Evolutionary conservation across 2,797 vertebrate genomes (phyloP).

Genomic region (Lepidocolaptes lacrymiger): DNA sequence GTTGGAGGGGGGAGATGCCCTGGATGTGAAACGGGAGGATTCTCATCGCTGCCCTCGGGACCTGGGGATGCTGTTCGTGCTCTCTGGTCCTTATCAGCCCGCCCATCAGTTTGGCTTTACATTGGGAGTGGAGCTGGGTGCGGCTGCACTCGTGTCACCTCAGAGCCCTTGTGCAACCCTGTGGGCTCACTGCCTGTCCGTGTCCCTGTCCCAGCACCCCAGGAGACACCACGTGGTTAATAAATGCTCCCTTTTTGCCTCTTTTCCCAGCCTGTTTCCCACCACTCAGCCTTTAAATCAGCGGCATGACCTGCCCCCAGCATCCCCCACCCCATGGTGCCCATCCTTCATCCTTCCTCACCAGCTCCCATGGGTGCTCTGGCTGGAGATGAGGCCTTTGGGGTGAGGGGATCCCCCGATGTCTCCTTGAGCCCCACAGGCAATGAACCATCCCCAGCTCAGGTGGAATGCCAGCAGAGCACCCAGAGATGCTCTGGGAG

Average conservation of each 20-base stretch:
- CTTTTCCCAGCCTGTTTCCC: background rate
- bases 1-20: too few species aligned
- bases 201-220: background rate
- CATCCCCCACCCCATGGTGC: background rate
- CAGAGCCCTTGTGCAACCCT: background rate
- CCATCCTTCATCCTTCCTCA: background rate
- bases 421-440: background rate
- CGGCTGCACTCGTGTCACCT: fast-evolving
- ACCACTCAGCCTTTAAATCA: background rate
- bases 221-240: fast-evolving
- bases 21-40: fast-evolving
- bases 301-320: fast-evolving
- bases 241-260: background rate
- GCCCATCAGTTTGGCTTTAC: background rate
- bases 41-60: fast-evolving
- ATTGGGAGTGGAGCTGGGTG: background rate
- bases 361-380: background rate
- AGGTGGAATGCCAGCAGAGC: background rate
- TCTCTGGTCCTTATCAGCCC: background rate
- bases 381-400: background rate
- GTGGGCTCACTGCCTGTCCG: fast-evolving
- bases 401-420: background rate
- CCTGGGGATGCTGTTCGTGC: background rate
- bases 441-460: background rate
- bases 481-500: background rate